phyloP scores from a whole-genome alignment of 2,888 invertebrate genomes.

The Gonocerus acuteangulatus region DNA sequence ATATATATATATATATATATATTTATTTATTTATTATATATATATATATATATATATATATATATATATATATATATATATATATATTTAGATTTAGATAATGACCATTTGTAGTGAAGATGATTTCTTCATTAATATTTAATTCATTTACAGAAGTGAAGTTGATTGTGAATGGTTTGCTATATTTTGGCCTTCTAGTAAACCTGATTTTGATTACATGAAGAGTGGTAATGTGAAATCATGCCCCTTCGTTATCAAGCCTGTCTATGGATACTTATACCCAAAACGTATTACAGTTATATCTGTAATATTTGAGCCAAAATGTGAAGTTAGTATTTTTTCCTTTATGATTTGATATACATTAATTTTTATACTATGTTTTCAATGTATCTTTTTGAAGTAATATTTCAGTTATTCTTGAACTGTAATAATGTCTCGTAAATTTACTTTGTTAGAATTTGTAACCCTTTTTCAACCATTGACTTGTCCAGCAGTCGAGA shows the following conservation, averaged over 20 bases:
- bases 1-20: too few relatives aligned
- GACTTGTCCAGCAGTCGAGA: too few relatives aligned
- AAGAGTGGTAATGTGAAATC: background rate
- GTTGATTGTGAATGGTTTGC: constrained; percentile 16
- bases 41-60: too few relatives aligned
- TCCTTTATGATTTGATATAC: background rate
- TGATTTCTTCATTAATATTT: too few relatives aligned
- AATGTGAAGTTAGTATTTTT: constrained; percentile 1
- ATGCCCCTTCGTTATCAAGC: constrained; percentile 10
- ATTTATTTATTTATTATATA: too few relatives aligned
- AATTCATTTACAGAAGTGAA: background rate
- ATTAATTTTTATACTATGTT: background rate
- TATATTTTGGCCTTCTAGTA: background rate
- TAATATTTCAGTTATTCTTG: background rate
- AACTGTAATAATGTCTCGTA: too few relatives aligned
- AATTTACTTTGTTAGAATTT: too few relatives aligned
- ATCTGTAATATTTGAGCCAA: constrained; percentile 6
- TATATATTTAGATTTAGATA: too few relatives aligned
- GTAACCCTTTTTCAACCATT: too few relatives aligned
- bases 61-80: too few relatives aligned
- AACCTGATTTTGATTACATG: background rate
- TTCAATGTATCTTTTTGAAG: background rate
- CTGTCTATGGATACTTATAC: constrained; percentile 8
- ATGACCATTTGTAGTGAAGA: too few relatives aligned
- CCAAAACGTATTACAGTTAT: background rate